Base-by-base conservation (phyloP, 2,797 vertebrate genomes). In the Protosalanx chinensis region DNA sequence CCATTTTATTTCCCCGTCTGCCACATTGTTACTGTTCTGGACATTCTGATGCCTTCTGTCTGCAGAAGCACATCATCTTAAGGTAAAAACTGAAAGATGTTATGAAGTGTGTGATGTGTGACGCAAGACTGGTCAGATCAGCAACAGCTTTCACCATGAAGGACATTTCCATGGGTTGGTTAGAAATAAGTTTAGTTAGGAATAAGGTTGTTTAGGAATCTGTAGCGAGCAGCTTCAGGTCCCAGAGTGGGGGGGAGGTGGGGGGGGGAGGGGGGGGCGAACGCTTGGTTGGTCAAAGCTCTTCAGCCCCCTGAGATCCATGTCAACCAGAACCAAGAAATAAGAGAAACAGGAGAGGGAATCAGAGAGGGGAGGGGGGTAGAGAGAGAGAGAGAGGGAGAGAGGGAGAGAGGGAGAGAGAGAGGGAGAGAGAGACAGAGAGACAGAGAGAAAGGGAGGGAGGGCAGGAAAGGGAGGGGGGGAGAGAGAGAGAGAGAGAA, bases 281-380 rank as follows among this genome's bases (percentile, higher is more conserved):
- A 91, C 78, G 87, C 85, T 76, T 80, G 82, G 81, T 70, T 87
- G 81, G 83, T 87, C 87, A 87, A 86, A 88, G 85, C 85, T 85
- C 83, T 85, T 84, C 64, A 37, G 3, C 77, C 80, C 87, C 81
- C 64, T 79, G 79, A 85, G 78, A 88, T 90, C 87, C 56, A 82
- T 89, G 87, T 87, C 72, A 79, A 72, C 79, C 76, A 76, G 81
- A 83, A 90, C 81, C 77, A 81, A 85, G 84, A 76, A 86, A 85
- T 80, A 76, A 60, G 76, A 81, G 84, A 86, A 90, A 90, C 85
- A 79, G 86, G 87, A 84, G 72, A 72, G 70, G 78, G 80, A 86
- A 87, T 81, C 58, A 70, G 82, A 87, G 81, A 77, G 62, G 61
- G 68, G 56, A 71, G 35, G 29, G 68, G 49, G 33, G 49, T 32